Conservation (phyloP, 2,888 invertebrate species). For the Phragmatobia fuliginosa region DNA sequence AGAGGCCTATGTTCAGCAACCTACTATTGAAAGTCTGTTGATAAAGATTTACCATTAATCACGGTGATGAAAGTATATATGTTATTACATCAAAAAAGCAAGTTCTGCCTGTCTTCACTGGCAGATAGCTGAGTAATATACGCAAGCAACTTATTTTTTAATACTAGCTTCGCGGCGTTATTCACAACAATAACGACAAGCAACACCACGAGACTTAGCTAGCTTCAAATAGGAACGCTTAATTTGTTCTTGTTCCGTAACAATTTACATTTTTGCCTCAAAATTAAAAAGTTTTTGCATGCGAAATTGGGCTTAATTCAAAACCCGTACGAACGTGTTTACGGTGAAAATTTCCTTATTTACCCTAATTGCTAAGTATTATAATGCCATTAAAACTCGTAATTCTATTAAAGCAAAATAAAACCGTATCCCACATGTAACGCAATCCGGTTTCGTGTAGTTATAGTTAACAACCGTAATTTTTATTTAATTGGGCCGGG, state of each 20-base stretch:
- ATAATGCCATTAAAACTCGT: slow-evolving; percentile 6
- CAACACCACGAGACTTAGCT: no score
- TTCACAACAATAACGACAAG: no score
- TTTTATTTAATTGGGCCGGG: slow-evolving; percentile 40
- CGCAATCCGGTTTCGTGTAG: slow-evolving; percentile 3
- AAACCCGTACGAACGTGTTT: neutral
- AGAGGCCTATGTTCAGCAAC: no score
- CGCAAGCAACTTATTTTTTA: no score
- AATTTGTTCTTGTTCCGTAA: neutral
- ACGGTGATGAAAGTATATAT: no score
- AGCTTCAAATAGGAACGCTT: no score
- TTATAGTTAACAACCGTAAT: slow-evolving; percentile 21
- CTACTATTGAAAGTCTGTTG: no score
- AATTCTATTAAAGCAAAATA: slow-evolving; percentile 6
- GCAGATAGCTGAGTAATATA: no score
- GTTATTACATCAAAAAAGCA: no score
- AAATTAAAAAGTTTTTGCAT: neutral
- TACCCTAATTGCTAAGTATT: slow-evolving; percentile 1
- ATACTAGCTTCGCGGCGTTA: no score
- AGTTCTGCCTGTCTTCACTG: no score
- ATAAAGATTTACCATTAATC: no score
- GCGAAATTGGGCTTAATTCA: neutral
- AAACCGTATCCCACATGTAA: slow-evolving; percentile 8
- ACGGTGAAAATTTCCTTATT: neutral
- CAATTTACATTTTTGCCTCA: neutral